Conservation (phyloP, 2,888 invertebrate species). For the Myathropa florea region DNA sequence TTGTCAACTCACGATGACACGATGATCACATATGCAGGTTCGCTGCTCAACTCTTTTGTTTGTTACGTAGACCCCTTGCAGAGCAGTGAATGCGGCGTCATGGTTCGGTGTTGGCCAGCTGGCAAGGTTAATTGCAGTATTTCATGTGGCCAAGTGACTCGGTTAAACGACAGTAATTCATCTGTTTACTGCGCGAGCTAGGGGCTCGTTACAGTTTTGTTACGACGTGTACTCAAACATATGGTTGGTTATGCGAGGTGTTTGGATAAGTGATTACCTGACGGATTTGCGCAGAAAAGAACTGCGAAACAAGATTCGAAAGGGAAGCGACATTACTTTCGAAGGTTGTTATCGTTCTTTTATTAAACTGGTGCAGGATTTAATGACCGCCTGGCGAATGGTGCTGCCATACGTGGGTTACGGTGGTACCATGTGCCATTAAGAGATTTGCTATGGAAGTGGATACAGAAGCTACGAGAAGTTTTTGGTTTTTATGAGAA, state of each 20-base stretch:
- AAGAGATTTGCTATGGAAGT: neutral
- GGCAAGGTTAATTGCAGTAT: constrained; percentile 66
- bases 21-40: constrained; percentile 23
- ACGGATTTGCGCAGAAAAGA: constrained; percentile 6
- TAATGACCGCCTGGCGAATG: neutral
- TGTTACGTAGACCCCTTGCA: constrained; percentile 8
- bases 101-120: neutral
- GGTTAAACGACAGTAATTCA: constrained; percentile 56
- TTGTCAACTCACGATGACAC: constrained; percentile 23
- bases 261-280: constrained; percentile 4
- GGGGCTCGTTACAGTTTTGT: constrained; percentile 31
- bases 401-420: too few species aligned
- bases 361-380: constrained; percentile 4
- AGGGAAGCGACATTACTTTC: neutral
- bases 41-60: constrained; percentile 62
- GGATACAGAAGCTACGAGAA: neutral
- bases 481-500: neutral
- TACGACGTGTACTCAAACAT: constrained; percentile 8
- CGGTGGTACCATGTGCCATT: constrained; percentile 6
- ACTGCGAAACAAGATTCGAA: constrained; percentile 9
- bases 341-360: constrained; percentile 35
- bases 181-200: constrained; percentile 51
- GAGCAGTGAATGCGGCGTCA: constrained; percentile 1
- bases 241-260: constrained; percentile 7
- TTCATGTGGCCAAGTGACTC: constrained; percentile 62